Evolutionary conservation across 1,140 invertebrate genomes (phyloP), one percentile per base, ranked within the genome.

Genomic region (Microvelia longipes): DNA sequence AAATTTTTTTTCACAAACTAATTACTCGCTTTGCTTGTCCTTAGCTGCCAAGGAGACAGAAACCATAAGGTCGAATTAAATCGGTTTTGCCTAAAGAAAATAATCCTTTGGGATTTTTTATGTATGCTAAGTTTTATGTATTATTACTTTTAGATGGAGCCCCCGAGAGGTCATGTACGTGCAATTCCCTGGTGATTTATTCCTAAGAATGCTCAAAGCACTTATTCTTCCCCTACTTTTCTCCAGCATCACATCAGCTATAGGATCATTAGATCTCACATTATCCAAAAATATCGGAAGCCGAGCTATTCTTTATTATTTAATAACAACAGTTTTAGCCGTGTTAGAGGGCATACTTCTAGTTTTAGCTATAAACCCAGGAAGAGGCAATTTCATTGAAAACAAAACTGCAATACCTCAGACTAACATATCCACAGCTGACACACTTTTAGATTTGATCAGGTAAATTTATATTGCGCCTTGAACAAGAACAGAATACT

Each of bases 161-260:
- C 79, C 83, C 27, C 81, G 90, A 35, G 86, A 91, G 69, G 85
- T 90, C 70, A 93, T 93, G 88, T 96, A 96, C 80, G 86, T 96
- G 72, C 87, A 90, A 71, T 94, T 90, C 78, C 86, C 88, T 2
- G 92, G 91, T n/a, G 91, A 94, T 75, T 80, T 96, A 29, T 96
- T 96, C 78, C 83, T 96, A n/a, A 83, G 92, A 69, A 94, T 95
- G 89, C 82, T 96, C 0, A 95, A 95, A 78, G 87, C 87, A 70
- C 83, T 96, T 26, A 95, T 96, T 75, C 85, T 96, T 27, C 93
- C 94, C 0, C 83, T 96, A 71, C 85, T 96, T 71, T 86, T 94
- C 2, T 88, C 92, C 0, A 94, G 91, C 25, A 90, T 96, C 35
- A 87, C 94, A 19, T 90, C 90, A 28, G 92, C 92, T 2, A 90